phyloP scores from a whole-genome alignment of 2,113 vertebrate species.

The Desmodus rotundus region DNA sequence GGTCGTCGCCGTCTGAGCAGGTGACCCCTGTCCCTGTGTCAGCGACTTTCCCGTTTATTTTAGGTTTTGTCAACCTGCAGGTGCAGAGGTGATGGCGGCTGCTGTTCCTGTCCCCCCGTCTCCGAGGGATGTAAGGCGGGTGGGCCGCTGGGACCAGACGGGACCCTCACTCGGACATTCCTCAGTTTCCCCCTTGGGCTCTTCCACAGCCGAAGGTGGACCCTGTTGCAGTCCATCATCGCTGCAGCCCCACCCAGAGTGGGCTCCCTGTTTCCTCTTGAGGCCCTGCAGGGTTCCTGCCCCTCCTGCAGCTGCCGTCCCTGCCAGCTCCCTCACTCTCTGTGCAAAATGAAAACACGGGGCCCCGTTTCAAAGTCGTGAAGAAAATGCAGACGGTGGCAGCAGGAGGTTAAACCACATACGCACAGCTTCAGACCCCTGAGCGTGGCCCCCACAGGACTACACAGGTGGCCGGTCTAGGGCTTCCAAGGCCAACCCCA shows the following conservation, averaged over 20 bases:
- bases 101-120: neutral
- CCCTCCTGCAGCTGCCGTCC: fast-evolving
- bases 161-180: fast-evolving
- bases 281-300: fast-evolving
- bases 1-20: fast-evolving
- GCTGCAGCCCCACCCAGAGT: fast-evolving
- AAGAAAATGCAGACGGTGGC: fast-evolving
- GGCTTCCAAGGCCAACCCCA: fast-evolving
- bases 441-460: fast-evolving
- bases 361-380: fast-evolving
- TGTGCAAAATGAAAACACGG: fast-evolving
- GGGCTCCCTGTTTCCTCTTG: neutral
- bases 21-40: neutral
- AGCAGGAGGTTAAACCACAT: fast-evolving
- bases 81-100: neutral
- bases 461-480: fast-evolving
- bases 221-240: fast-evolving
- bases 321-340: fast-evolving
- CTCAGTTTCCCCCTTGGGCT: neutral
- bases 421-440: neutral
- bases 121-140: neutral
- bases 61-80: neutral
- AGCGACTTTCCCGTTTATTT: neutral
- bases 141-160: fast-evolving
- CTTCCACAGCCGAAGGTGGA: fast-evolving